Evolutionary conservation across 2,888 invertebrate genomes (phyloP), one percentile per base, ranked within the genome.

Genomic region (Lordiphosa fenestrarum): DNA sequence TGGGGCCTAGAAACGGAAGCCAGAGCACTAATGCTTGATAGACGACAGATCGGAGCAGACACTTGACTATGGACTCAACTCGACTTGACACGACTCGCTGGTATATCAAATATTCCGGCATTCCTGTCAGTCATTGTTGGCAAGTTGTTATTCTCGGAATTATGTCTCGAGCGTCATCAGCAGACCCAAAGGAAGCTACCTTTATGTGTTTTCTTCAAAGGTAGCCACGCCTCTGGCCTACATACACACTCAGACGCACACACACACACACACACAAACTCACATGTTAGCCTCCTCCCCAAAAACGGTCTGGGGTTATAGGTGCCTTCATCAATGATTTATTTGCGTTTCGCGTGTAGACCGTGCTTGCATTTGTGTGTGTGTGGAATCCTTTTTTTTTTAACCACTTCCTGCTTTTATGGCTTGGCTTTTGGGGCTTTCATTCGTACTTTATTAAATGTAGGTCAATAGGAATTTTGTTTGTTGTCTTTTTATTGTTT

Each of bases 391-490:
- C 19, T 42, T 48, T 44, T 36, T 54, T 33, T 36, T 40, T n/a
- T 6, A 39, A 4, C 30, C 9, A 30, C 30, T 12, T 52, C 19
- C 4, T 52, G 19, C 33, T 41, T 39, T 15, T 47, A 39, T 25
- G 40, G n/a, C 10, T 44, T 56, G 44, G 41, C 50, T 13, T 25
- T 42, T 30, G 30, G 30, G 30, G 30, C 30, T 30, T 30, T 30
- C 30, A 12, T 13, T 23, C 25, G 25, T 42, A 42, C 25, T 37
- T 37, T 30, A 30, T 30, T 30, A 12, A 39, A 42, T 61, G 35
- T 54, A 44, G 53, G 37, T 59, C 71, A 74, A 71, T 73, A 71
- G 69, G 62, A 71, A 71, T 69, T 74, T 73, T 52, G 30, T 33
- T 30, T 30, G 30, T 30, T 30, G 30, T 30, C 7, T 37, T 19